Conservation (phyloP, 53 echinoderm and acorn worm genomes). For the Mesocentrotus franciscanus region DNA sequence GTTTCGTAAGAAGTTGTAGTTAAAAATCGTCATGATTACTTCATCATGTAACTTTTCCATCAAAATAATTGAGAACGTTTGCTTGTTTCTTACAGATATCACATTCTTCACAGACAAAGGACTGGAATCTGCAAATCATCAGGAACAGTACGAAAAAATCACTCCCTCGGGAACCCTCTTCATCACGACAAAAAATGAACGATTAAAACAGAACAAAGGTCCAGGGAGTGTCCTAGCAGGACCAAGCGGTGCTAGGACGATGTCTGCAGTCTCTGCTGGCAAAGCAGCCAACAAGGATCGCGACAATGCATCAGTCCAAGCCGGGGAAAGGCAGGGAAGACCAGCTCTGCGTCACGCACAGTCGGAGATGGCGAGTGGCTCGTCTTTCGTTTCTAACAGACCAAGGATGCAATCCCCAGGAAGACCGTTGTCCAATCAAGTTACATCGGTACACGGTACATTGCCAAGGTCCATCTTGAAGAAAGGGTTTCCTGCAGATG, state of each 20-base stretch:
- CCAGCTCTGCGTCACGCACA: conserved; percentile 23
- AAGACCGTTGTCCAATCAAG: not conserved
- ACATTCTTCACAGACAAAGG: conserved; percentile 91
- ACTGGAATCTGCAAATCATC: conserved; percentile 81
- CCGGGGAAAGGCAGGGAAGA: conserved; percentile 42
- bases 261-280: conserved; percentile 19
- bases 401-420: conserved; percentile 49
- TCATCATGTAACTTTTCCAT: too few species aligned
- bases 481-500: not conserved
- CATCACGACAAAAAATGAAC: conserved; percentile 70
- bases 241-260: conserved; percentile 45
- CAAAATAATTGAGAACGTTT: too few species aligned
- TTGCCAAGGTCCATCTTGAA: conserved; percentile 62
- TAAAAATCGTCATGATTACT: too few species aligned
- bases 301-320: conserved; percentile 61
- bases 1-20: too few species aligned
- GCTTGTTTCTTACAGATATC: conserved; percentile 71
- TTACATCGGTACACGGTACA: not conserved
- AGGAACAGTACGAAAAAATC: conserved; percentile 86
- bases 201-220: conserved; percentile 60
- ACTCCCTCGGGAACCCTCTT: conserved; percentile 77
- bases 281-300: not conserved
- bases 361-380: not conserved
- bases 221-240: conserved; percentile 29
- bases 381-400: not conserved